These are phyloP conservation scores for Axinella damicornis DNA, from an alignment of 37 sponge, comb jelly and placozoan genomes.

Conservation along the genomic window DNA sequence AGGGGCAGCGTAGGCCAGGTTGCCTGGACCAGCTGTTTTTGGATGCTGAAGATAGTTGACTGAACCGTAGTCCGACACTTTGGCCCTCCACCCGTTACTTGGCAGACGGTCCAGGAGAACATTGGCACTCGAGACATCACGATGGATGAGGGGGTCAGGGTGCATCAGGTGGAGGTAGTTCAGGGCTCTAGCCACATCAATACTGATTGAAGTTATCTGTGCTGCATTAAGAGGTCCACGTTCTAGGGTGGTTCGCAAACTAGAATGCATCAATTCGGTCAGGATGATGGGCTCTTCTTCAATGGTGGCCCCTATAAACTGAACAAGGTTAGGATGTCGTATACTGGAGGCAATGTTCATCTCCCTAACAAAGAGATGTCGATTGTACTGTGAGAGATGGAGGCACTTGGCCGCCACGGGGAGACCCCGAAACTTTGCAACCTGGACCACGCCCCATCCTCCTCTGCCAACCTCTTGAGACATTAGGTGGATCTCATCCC, in stretches of 20 bases:
- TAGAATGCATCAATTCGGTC: constrained; percentile 64
- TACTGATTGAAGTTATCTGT: constrained; percentile 27
- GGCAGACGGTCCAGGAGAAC: constrained; percentile 47
- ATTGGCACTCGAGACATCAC: constrained; percentile 80
- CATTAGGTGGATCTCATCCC: constrained; percentile 46
- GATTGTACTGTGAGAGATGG: constrained; percentile 59
- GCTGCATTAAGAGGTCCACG: background rate
- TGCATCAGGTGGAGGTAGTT: constrained; percentile 65
- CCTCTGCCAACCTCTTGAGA: constrained; percentile 64
- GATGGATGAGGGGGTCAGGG: constrained; percentile 75
- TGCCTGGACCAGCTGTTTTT: constrained; percentile 39
- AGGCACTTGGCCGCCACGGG: constrained; percentile 69
- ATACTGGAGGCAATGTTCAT: constrained; percentile 62
- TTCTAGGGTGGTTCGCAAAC: constrained; percentile 36
- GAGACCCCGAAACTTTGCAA: constrained; percentile 62
- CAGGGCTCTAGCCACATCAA: constrained; percentile 59
- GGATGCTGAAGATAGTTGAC: constrained; percentile 47
- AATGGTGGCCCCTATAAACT: constrained; percentile 66
- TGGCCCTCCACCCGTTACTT: constrained; percentile 48
- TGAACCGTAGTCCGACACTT: constrained; percentile 79
- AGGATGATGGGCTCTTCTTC: constrained; percentile 51
- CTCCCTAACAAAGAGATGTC: constrained; percentile 57
- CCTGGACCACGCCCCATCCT: constrained; percentile 63
- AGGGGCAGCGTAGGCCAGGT: constrained; percentile 64
- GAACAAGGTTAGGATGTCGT: constrained; percentile 69